phyloP scores from a whole-genome alignment of 2,888 invertebrate genomes.

The Myopa tessellatipennis region DNA sequence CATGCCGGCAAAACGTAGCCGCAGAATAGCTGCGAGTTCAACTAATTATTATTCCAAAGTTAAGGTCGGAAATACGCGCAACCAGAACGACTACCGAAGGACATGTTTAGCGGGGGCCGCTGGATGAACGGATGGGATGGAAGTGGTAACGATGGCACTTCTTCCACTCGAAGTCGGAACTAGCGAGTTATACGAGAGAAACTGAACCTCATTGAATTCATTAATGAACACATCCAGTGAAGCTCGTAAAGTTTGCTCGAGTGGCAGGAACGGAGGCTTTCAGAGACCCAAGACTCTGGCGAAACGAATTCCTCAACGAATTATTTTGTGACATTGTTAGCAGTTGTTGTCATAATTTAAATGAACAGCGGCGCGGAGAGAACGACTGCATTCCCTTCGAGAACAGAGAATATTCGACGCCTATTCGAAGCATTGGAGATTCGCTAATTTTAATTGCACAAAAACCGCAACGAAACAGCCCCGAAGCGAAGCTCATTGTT shows the following conservation, averaged over 20 bases:
- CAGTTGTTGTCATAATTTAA: no score
- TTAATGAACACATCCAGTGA: slow-evolving; percentile 5
- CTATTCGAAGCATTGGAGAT: no score
- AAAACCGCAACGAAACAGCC: no score
- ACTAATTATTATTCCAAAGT: slow-evolving; percentile 18
- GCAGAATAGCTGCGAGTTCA: slow-evolving; percentile 8
- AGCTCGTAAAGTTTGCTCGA: background rate
- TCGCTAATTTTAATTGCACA: no score
- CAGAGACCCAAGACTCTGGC: no score
- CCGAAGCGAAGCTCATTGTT: no score
- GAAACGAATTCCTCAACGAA: no score
- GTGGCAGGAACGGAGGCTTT: no score
- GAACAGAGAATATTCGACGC: no score
- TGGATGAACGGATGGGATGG: background rate
- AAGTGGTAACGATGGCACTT: background rate
- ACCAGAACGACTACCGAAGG: background rate
- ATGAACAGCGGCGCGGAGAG: no score
- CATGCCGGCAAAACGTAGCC: slow-evolving; percentile 12
- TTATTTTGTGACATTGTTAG: no score
- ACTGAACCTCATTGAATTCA: background rate
- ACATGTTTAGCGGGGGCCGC: background rate
- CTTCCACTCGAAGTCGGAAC: background rate
- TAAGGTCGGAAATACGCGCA: slow-evolving; percentile 4
- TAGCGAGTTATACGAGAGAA: background rate
- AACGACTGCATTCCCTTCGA: no score